Conservation (phyloP, 2,113 vertebrate genomes). For the Erythrolamprus reginae region DNA sequence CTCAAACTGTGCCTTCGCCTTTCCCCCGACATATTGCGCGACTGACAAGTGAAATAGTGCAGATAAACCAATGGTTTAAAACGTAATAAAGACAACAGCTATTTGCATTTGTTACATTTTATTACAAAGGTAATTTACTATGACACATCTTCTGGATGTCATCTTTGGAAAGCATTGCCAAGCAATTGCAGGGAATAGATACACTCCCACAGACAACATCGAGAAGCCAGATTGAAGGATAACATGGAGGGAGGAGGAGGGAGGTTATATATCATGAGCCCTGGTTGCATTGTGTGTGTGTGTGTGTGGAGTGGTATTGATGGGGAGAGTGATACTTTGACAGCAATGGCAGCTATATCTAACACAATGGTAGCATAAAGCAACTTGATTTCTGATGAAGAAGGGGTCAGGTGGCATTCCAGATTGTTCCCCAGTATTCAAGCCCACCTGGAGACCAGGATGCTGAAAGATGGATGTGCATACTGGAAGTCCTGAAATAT, state of each 20-base stretch:
- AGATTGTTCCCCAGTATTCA: neutral
- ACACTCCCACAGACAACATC: conserved; percentile 50
- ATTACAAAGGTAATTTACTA: conserved; percentile 95
- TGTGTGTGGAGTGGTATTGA: no score
- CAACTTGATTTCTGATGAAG: conserved; percentile 56
- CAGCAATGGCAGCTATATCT: conserved; percentile 55
- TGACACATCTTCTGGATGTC: conserved; percentile 85
- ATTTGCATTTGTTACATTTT: conserved; percentile 96
- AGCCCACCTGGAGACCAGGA: neutral
- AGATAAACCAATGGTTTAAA: conserved; percentile 98
- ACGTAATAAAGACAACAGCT: conserved; percentile 85
- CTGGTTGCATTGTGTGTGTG: conserved; percentile 33
- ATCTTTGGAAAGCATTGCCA: conserved; percentile 80
- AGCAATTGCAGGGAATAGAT: conserved; percentile 75
- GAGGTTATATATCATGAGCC: conserved; percentile 44
- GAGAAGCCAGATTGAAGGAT: conserved; percentile 73
- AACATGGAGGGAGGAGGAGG: conserved; percentile 71
- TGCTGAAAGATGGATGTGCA: neutral
- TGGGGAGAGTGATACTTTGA: neutral
- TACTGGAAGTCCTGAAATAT: neutral
- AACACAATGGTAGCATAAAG: conserved; percentile 63
- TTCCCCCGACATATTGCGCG: conserved; percentile 80
- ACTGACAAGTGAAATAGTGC: conserved; percentile 98
- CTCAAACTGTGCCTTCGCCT: conserved; percentile 91
- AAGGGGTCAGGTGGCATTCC: conserved; percentile 37